A percentile compares a stretch with the other conserved stretches of the same genome.
Evolutionary conservation across 2,113 vertebrate species (phyloP).

Genomic region (Desmodus rotundus): DNA sequence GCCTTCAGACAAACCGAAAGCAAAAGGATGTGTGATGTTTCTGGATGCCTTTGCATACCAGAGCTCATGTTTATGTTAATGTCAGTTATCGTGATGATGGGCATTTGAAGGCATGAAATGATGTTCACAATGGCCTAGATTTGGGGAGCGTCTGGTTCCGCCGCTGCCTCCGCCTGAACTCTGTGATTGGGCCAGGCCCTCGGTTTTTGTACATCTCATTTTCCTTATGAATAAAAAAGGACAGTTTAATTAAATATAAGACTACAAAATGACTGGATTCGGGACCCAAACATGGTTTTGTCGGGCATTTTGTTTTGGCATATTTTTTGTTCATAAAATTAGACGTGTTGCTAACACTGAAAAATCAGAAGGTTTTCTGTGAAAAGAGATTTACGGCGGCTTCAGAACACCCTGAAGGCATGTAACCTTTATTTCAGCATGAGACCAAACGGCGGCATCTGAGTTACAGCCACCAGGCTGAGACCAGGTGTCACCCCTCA

Average conservation of each 20-base stretch:
- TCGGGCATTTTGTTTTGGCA: background rate
- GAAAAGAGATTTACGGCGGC: background rate
- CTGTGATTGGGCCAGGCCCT: background rate
- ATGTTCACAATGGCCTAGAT: background rate
- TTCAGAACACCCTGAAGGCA: background rate
- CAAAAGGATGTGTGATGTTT: background rate
- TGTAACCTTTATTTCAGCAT: background rate
- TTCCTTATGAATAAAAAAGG: background rate
- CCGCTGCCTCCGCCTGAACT: background rate
- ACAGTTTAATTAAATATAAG: background rate
- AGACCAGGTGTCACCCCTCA: background rate
- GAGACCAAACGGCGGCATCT: background rate
- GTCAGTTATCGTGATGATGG: background rate
- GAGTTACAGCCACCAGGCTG: background rate
- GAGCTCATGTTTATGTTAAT: constrained; percentile 24
- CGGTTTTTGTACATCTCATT: background rate
- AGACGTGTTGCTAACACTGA: background rate
- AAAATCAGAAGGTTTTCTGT: background rate
- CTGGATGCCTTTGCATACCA: background rate
- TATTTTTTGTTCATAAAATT: background rate
- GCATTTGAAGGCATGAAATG: background rate
- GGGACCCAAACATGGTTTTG: background rate
- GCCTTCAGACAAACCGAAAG: constrained; percentile 42
- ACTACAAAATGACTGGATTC: background rate
- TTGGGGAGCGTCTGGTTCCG: background rate